Evolutionary conservation across 2,797 vertebrate species (phyloP).

Genomic region (Pantherophis vulpinus): DNA sequence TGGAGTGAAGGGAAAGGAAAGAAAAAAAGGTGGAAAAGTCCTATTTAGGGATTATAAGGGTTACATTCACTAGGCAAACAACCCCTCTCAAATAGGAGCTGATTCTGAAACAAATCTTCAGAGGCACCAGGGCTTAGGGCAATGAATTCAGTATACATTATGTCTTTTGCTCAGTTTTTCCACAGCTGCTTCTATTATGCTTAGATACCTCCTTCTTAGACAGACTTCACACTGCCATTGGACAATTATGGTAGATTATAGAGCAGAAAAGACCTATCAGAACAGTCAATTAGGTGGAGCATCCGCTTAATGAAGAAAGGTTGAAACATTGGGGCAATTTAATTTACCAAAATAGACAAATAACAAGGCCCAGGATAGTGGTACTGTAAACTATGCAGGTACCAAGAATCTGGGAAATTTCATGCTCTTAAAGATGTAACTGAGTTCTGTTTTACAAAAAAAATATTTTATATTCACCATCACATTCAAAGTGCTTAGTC

Average conservation of each 20-base stretch:
- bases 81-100: background rate
- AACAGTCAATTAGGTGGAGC: background rate
- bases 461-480: background rate
- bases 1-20: background rate
- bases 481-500: background rate
- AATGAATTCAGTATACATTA: background rate
- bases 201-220: background rate
- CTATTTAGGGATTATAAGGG: background rate
- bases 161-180: background rate
- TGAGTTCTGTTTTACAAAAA: conserved; percentile 12
- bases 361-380: background rate
- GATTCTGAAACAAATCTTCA: background rate
- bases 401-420: background rate
- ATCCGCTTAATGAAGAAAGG: background rate
- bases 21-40: background rate
- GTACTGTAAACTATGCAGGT: background rate
- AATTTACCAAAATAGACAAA: background rate
- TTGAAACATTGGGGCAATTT: background rate
- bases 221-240: background rate
- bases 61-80: background rate
- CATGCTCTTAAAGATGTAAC: background rate
- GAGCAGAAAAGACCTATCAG: background rate
- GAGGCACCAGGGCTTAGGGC: background rate
- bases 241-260: background rate
- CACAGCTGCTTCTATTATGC: background rate